These are phyloP conservation scores for Cantharis lateralis DNA, from an alignment of 2,888 invertebrate species.

Conservation along the genomic window DNA sequence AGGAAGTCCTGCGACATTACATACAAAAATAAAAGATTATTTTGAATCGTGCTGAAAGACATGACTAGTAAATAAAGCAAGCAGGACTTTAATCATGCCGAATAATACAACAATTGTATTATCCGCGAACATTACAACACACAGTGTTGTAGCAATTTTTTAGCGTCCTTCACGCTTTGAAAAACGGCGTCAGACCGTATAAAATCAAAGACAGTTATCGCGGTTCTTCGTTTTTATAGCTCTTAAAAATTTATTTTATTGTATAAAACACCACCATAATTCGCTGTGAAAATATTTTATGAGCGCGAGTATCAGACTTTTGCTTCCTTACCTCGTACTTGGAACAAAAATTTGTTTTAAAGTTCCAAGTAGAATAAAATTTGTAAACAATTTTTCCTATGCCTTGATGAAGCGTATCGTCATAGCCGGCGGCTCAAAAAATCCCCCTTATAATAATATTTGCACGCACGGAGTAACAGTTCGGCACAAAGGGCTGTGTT, in stretches of 20 bases:
- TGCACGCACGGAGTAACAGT: constrained; percentile 51
- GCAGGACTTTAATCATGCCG: constrained; percentile 14
- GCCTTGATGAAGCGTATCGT: constrained; percentile 4
- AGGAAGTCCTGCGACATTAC: neutral
- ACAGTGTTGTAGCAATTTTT: constrained; percentile 6
- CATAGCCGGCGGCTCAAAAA: constrained; percentile 34
- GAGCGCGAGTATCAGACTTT: neutral
- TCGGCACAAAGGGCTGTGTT: constrained; percentile 51
- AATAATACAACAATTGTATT: constrained; percentile 11
- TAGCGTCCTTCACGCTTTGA: constrained; percentile 15
- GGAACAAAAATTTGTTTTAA: neutral
- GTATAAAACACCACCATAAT: neutral
- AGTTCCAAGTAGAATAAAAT: neutral
- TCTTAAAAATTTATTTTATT: neutral
- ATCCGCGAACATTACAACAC: constrained; percentile 7
- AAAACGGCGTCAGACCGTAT: constrained; percentile 10
- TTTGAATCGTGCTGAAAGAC: constrained; percentile 7
- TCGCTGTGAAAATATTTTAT: neutral
- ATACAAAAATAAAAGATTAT: neutral
- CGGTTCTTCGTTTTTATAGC: constrained; percentile 2
- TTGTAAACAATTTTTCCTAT: neutral
- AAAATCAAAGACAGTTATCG: constrained; percentile 6
- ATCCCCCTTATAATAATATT: constrained; percentile 52
- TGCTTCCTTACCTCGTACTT: neutral
- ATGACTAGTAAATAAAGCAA: constrained; percentile 6